Evolutionary conservation across 2,797 vertebrate genomes (phyloP).

Genomic region (Megaceryle alcyon): DNA sequence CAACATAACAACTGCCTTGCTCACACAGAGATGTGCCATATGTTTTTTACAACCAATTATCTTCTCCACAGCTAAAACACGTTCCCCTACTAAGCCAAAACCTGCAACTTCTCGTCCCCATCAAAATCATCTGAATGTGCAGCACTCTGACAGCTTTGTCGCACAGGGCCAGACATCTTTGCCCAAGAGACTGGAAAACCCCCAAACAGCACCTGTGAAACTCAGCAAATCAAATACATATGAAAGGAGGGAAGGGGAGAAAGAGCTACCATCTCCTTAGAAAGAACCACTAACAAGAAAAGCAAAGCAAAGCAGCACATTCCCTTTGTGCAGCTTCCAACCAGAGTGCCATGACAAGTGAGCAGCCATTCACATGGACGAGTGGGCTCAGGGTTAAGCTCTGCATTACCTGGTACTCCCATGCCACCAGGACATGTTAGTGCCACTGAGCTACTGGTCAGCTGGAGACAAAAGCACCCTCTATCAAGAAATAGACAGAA

Average conservation of each 20-base stretch:
- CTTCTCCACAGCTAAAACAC: constrained; percentile 16
- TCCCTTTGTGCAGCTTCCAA: background rate
- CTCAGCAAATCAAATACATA: background rate
- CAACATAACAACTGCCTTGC: constrained; percentile 30
- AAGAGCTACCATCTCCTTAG: background rate
- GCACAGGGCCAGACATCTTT: background rate
- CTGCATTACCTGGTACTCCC: background rate
- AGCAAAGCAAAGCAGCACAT: background rate
- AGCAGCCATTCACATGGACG: background rate
- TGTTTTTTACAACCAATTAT: constrained; percentile 56
- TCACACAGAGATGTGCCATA: constrained; percentile 47
- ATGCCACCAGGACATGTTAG: background rate
- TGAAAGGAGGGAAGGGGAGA: background rate
- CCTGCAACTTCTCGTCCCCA: background rate
- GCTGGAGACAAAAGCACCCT: background rate
- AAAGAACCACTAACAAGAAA: background rate
- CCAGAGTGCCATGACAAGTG: background rate
- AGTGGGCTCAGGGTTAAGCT: background rate
- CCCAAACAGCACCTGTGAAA: background rate
- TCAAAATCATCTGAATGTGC: background rate
- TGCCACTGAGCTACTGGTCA: background rate
- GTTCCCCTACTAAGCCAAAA: background rate
- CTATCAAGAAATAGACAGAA: background rate
- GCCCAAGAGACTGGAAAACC: background rate
- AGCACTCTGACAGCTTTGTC: background rate